phyloP scores from a whole-genome alignment of 2,797 vertebrate species.

The Molossus molossus region DNA sequence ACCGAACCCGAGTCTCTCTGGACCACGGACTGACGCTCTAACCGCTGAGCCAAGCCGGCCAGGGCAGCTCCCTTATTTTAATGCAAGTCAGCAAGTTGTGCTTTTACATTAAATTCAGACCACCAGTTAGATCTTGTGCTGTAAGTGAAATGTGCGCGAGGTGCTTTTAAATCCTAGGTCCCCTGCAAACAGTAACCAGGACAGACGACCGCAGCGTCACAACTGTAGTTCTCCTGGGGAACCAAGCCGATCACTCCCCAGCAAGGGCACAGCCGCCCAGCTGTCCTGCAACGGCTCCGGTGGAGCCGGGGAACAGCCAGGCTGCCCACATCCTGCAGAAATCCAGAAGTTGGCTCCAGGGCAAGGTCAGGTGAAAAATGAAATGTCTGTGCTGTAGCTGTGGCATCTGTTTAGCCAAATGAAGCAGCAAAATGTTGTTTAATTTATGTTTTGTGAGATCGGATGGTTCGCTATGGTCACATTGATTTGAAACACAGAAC shows the following conservation, averaged over 20 bases:
- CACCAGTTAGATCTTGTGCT: background rate
- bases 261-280: background rate
- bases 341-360: background rate
- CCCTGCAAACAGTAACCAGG: background rate
- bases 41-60: too few relatives aligned
- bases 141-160: background rate
- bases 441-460: background rate
- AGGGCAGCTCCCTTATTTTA: background rate
- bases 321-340: background rate
- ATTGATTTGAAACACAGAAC: conserved; percentile 9
- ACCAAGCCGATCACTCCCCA: background rate
- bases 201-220: background rate
- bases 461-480: background rate
- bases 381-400: background rate
- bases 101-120: background rate
- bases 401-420: background rate
- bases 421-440: background rate
- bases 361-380: conserved; percentile 14
- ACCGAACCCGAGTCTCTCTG: too few relatives aligned
- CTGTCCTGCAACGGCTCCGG: background rate
- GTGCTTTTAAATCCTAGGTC: conserved; percentile 24
- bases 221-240: background rate
- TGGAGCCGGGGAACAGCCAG: background rate
- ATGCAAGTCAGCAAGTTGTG: background rate
- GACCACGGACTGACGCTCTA: too few relatives aligned